phyloP scores from a whole-genome alignment of 1,140 invertebrate genomes.

The Nixonia krombeini region DNA sequence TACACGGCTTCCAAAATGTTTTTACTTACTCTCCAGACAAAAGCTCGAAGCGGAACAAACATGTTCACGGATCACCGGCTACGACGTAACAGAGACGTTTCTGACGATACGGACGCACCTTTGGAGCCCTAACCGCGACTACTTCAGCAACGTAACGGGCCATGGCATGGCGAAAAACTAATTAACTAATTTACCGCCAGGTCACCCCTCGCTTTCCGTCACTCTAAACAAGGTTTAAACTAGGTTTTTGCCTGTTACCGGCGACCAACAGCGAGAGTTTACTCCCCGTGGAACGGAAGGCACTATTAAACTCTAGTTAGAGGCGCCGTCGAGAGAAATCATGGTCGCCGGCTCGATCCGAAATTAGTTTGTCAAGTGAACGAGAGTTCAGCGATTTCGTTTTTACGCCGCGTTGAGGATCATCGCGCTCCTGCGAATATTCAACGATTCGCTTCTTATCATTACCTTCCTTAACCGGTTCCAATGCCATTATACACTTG shows the following conservation, averaged over 20 bases:
- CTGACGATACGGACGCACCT: constrained; percentile 3
- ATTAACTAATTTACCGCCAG: constrained; percentile 57
- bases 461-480: no score
- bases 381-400: constrained; percentile 33
- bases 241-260: constrained; percentile 55
- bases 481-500: no score
- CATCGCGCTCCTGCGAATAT: no score
- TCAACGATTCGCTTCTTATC: no score
- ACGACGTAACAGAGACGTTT: no score
- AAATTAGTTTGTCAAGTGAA: constrained; percentile 35
- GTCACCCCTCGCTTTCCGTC: constrained; percentile 29
- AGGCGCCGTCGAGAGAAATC: constrained; percentile 37
- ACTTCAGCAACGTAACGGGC: constrained; percentile 21
- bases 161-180: constrained; percentile 46
- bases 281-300: constrained; percentile 29
- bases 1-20: no score
- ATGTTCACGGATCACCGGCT: no score
- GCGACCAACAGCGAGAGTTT: constrained; percentile 33
- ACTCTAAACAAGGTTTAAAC: constrained; percentile 53
- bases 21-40: no score
- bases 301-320: constrained; percentile 56
- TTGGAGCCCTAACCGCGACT: constrained; percentile 14
- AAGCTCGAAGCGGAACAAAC: no score
- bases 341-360: constrained; percentile 27
- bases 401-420: constrained; percentile 8